Conservation (phyloP, 2,797 vertebrate species). For the Coranthus polyacanthus region DNA sequence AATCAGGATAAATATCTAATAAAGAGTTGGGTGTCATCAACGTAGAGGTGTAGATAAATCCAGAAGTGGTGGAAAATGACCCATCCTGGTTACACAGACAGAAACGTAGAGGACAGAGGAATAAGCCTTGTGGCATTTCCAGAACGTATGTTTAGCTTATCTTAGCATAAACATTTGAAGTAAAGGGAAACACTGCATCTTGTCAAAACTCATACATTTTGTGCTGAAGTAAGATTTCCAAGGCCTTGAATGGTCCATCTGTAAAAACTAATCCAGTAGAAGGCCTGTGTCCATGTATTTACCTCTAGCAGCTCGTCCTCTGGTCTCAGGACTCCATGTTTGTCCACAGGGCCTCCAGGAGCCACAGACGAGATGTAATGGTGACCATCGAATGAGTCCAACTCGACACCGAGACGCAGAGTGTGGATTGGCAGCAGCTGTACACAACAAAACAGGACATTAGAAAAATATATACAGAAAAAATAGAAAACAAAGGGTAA, state of each 20-base stretch:
- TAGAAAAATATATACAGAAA: background rate
- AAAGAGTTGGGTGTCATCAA: background rate
- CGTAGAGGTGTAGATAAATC: background rate
- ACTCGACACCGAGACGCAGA: slow-evolving; percentile 92
- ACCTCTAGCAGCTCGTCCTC: slow-evolving; percentile 98
- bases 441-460: background rate
- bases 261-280: background rate
- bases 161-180: too few species aligned
- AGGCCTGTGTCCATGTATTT: slow-evolving; percentile 30
- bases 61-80: background rate
- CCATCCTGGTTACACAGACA: too few species aligned
- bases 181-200: too few species aligned
- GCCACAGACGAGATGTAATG: slow-evolving; percentile 95
- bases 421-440: slow-evolving; percentile 95
- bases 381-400: slow-evolving; percentile 96
- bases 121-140: too few species aligned
- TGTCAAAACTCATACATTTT: too few species aligned
- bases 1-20: background rate
- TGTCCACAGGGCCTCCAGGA: slow-evolving; percentile 89
- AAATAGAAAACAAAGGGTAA: background rate
- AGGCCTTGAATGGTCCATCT: too few species aligned
- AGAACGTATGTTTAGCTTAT: too few species aligned
- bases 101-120: too few species aligned
- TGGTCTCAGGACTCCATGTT: slow-evolving; percentile 87
- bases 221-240: too few species aligned